Conservation (phyloP, 2,797 vertebrate genomes). For the Loris lydekkerianus region DNA sequence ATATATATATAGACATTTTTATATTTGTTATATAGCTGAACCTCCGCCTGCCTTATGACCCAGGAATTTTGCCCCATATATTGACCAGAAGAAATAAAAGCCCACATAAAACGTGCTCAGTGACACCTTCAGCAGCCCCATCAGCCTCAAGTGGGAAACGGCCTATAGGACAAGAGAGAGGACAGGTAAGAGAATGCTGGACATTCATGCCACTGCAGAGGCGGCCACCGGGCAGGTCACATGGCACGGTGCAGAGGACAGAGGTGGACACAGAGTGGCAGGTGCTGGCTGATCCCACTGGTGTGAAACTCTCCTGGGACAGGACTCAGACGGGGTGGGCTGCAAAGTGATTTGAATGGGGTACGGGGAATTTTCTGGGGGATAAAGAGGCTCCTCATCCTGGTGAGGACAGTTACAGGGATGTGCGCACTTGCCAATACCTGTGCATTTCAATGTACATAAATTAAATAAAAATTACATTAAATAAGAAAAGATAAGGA, state of each 20-base stretch:
- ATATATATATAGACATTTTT: too few relatives aligned
- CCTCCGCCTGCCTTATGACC: not conserved
- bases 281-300: not conserved
- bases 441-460: not conserved
- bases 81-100: not conserved
- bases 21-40: not conserved
- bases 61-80: too few relatives aligned
- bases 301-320: not conserved
- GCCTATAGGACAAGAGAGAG: not conserved
- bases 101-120: not conserved
- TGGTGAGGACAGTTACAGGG: too few relatives aligned
- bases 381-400: not conserved
- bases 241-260: too few relatives aligned
- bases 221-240: rapidly evolving
- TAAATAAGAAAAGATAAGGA: not conserved
- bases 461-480: not conserved
- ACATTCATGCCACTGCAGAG: rapidly evolving
- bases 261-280: not conserved
- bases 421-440: not conserved
- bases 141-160: too few relatives aligned
- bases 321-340: not conserved
- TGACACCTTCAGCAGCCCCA: not conserved
- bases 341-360: not conserved
- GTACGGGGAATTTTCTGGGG: not conserved
- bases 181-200: rapidly evolving